Percentiles rank a stretch among this genome's conserved stretches.
Evolutionary conservation across 1,140 invertebrate genomes (phyloP).

Genomic region (Brachionus rubens): DNA sequence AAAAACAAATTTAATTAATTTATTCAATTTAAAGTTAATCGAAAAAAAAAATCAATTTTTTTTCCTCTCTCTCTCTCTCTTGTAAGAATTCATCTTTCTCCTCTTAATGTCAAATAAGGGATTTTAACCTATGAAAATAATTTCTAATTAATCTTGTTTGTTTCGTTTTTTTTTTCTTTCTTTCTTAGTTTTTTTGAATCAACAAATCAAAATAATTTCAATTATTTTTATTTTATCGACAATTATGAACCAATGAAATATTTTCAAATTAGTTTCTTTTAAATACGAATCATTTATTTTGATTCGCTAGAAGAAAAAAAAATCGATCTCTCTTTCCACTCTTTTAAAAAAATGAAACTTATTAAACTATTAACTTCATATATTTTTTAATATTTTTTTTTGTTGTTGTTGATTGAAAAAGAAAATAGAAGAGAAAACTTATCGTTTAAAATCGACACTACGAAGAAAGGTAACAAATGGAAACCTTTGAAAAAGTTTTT

Average conservation of each 20-base stretch:
- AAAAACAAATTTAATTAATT: slow-evolving; percentile 5
- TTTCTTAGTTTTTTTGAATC: too few species aligned
- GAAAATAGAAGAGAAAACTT: not conserved
- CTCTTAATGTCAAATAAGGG: slow-evolving; percentile 11
- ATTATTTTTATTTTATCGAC: slow-evolving; percentile 5
- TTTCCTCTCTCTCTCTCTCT: too few species aligned
- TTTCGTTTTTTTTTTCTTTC: not conserved
- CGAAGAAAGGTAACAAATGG: not conserved
- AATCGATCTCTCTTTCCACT: slow-evolving; percentile 36
- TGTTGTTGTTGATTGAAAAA: too few species aligned
- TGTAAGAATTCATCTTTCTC: too few species aligned
- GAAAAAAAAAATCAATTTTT: too few species aligned
- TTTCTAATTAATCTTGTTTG: slow-evolving; percentile 29
- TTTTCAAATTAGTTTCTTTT: not conserved
- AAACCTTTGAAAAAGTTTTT: too few species aligned
- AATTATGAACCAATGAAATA: not conserved
- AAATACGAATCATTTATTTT: not conserved
- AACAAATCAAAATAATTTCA: slow-evolving; percentile 11
- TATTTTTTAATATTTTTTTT: not conserved
- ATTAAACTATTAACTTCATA: slow-evolving; percentile 37
- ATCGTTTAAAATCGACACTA: slow-evolving; percentile 25
- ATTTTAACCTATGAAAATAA: slow-evolving; percentile 38
- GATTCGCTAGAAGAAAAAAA: not conserved
- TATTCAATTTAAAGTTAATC: not conserved
- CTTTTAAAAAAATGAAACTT: slow-evolving; percentile 39